Conservation (phyloP, 2,888 invertebrate species). For the Ophion slaviceki region DNA sequence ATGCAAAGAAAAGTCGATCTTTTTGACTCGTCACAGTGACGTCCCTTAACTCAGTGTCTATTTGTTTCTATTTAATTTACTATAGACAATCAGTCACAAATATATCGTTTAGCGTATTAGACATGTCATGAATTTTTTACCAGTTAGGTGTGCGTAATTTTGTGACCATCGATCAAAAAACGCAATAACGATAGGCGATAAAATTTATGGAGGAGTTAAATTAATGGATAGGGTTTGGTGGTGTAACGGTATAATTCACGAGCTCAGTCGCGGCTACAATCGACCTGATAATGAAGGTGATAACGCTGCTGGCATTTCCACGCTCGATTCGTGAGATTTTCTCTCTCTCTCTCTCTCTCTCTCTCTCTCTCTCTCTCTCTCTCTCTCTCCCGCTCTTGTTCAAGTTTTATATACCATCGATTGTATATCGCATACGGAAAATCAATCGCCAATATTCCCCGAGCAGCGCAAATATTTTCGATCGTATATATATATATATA, state of each 20-base stretch:
- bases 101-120: neutral
- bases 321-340: slow-evolving; percentile 19
- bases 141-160: neutral
- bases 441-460: slow-evolving; percentile 36
- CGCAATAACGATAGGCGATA: slow-evolving; percentile 32
- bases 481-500: neutral
- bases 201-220: slow-evolving; percentile 56
- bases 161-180: slow-evolving; percentile 2
- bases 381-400: neutral
- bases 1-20: too few species aligned
- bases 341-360: neutral
- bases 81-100: too few species aligned
- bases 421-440: slow-evolving; percentile 8
- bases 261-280: slow-evolving; percentile 30
- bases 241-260: slow-evolving; percentile 18
- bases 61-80: too few species aligned
- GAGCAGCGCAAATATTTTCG: neutral
- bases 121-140: neutral
- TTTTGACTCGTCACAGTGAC: too few species aligned
- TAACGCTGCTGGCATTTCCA: slow-evolving; percentile 51
- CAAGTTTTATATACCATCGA: neutral
- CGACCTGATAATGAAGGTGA: slow-evolving; percentile 65
- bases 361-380: slow-evolving; percentile 1
- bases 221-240: slow-evolving; percentile 14
- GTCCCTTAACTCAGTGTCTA: too few species aligned